Evolutionary conservation across 1,140 invertebrate species (phyloP), one percentile per base, ranked within the genome.

Genomic region (Caligus rogercresseyi): DNA sequence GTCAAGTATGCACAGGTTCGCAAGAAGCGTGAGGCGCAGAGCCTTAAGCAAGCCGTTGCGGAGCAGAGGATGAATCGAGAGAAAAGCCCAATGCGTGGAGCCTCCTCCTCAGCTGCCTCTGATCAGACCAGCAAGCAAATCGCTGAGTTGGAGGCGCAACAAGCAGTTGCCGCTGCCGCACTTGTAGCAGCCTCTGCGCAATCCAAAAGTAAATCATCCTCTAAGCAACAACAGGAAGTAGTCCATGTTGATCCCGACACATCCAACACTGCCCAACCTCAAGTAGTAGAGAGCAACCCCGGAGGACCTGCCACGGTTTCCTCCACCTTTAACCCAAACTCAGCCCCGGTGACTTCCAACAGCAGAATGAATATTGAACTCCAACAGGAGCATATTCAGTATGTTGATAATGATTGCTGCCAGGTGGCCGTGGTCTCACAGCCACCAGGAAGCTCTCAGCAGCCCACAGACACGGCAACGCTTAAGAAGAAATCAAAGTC

Each of bases 301-400:
- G 31, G 31, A 43, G 31, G 7, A 43, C 31, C 31, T 43, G 7
- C 7, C n/a, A 43, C 31, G n/a, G 31, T 43, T 7, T 43, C 31
- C 7, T 43, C 31, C n/a, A 43, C 31, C 7, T 43, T 43, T 43
- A 43, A 43, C 31, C 31, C 31, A 7, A 43, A 43, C 31, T 43
- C 31, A 43, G 31, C 31, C n/a, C 31, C 31, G 7, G 31, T 43
- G 31, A 43, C 31, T 7, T 43, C 31, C 7, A 43, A 43, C 31
- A 43, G n/a, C 31, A 7, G 31, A 43, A 43, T 43, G 31, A 43
- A 43, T n/a, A 26, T 60, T 20, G 20, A 60, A 16, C 15, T 56
- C 54, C 57, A 60, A 60, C 57, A 60, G n/a, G 57, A 60, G 24
- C 57, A 60, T 24, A 60, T 60, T 2, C 57, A 60, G 21, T 60